phyloP scores from a whole-genome alignment of 2,888 invertebrate genomes.

The Cyclophora albipunctata region DNA sequence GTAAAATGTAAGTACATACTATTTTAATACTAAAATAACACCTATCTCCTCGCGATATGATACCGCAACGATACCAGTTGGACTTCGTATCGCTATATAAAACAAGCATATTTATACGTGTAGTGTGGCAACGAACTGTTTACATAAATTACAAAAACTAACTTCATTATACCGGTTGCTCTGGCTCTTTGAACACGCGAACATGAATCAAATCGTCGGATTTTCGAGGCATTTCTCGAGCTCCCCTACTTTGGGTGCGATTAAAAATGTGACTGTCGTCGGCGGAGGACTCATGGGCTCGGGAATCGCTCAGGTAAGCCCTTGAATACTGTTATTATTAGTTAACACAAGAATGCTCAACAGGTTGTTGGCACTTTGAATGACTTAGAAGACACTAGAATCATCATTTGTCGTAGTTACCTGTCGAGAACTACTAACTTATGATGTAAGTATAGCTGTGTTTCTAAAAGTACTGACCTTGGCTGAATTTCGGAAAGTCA shows the following conservation, averaged over 20 bases:
- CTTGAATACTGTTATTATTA: too few species aligned
- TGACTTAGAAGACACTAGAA: too few species aligned
- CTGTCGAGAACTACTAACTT: too few species aligned
- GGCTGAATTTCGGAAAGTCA: too few species aligned
- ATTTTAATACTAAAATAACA: conserved; percentile 4
- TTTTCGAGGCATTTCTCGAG: conserved; percentile 56
- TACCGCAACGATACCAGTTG: conserved; percentile 1
- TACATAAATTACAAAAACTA: neutral
- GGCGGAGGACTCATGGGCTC: conserved; percentile 94
- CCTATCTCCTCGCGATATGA: conserved; percentile 2
- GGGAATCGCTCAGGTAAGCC: conserved; percentile 88
- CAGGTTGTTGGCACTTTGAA: too few species aligned
- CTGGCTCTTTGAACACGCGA: conserved; percentile 20
- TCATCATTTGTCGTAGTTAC: too few species aligned
- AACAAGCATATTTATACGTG: conserved; percentile 4
- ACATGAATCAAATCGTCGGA: conserved; percentile 55
- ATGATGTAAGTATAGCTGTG: too few species aligned
- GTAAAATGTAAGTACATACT: too few species aligned
- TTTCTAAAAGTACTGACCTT: too few species aligned
- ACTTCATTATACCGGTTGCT: conserved; percentile 21
- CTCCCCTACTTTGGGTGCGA: conserved; percentile 65
- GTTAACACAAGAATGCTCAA: too few species aligned
- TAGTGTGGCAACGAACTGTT: conserved; percentile 5
- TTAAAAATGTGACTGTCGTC: conserved; percentile 87
- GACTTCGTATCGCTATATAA: conserved; percentile 8